A percentile compares a stretch with the other conserved stretches of the same genome.
Conservation (phyloP, 1,140 invertebrate genomes). For the Harpegnathos saltator region DNA sequence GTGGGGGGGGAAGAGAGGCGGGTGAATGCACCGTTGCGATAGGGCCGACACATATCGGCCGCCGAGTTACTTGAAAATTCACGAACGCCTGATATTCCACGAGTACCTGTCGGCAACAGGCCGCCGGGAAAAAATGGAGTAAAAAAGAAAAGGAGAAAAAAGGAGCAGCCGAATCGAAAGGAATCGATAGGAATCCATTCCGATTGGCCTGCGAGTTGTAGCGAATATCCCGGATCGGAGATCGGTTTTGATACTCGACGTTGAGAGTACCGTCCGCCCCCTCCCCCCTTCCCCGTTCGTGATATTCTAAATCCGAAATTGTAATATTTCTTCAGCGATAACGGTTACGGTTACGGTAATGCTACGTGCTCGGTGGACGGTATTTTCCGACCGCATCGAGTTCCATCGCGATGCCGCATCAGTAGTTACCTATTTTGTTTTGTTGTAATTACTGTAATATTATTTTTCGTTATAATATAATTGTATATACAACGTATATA, state of each 20-base stretch:
- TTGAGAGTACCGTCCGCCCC: no score
- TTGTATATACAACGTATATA: no score
- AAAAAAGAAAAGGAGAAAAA: no score
- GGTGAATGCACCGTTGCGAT: conserved; percentile 43
- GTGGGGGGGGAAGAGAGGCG: no score
- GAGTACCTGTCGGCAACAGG: conserved; percentile 48
- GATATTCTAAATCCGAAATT: not conserved
- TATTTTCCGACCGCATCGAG: no score
- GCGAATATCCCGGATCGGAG: conserved; percentile 27
- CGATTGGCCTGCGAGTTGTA: conserved; percentile 10
- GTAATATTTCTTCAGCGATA: no score
- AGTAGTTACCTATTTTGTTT: no score
- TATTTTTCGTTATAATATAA: no score
- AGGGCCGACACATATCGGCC: not conserved
- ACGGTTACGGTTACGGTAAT: no score
- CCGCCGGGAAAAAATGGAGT: conserved; percentile 22
- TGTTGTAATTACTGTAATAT: no score
- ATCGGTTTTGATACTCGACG: conserved; percentile 28
- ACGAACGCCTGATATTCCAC: conserved; percentile 45
- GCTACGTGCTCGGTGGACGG: no score
- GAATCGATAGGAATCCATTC: conserved; percentile 43
- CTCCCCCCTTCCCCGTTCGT: not conserved
- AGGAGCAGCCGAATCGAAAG: conserved; percentile 1
- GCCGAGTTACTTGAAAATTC: conserved; percentile 41
- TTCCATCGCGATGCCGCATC: no score